Base-by-base conservation (phyloP, 2,113 vertebrate species). In the Pedionomus torquatus region DNA sequence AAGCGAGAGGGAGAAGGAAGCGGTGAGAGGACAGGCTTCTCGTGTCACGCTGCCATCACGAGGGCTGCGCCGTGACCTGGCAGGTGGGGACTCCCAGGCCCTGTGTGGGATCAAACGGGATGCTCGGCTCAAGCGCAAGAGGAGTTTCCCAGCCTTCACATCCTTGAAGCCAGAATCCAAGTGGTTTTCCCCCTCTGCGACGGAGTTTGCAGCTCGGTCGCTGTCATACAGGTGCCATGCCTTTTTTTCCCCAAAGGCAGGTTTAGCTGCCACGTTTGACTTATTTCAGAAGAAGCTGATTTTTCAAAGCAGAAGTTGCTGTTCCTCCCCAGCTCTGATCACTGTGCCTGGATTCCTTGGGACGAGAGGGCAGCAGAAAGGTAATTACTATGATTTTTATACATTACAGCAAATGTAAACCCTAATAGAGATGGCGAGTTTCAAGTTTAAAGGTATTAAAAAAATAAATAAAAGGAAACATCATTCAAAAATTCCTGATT, bases 191-290 rank as follows among this genome's bases (percentile, higher is more conserved):
- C 23, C 14, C 9, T 49, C 21, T n/a, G 18, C 0, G 9, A 30
- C 33, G 54, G 21, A 46, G 33, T 31, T 33, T 55, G 44, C 41
- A 6, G 55, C 37, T 57, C 46, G 7, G 39, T n/a, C 8, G 1
- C 11, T 57, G 0, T 4, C n/a, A 20, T 8, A 1, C 20, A 9
- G 23, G 7, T 31, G n/a, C 70, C 23, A 0, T 3, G 24, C 48
- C 14, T 31, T 4, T 17, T 24, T 20, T 6, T 8, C 5, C 7
- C 5, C 30, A 46, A 66, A 19, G 31, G 48, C 41, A 72, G 13
- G 15, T 65, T 87, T 78, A 74, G 16, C 52, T 54, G 26, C 33
- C 48, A 51, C 11, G 14, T 19, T 46, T 64, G 8, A 24, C 69
- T 77, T 70, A 9, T 65, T 71, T 55, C 0, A 1, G 41, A 71